Evolutionary conservation across 1,140 invertebrate species (phyloP).

Genomic region (Ephestia elutella): DNA sequence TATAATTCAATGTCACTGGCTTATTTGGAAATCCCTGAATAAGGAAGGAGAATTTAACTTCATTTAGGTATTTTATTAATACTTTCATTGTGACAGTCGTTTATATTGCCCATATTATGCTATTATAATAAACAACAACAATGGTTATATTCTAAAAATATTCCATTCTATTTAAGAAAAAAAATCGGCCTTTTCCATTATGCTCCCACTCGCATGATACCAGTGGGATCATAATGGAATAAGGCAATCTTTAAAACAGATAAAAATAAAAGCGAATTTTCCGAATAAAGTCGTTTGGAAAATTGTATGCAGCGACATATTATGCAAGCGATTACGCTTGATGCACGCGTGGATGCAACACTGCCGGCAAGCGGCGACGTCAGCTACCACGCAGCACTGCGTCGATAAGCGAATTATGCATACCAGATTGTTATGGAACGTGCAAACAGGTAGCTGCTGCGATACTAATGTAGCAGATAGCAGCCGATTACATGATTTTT

Average conservation of each 20-base stretch:
- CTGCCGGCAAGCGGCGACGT: not conserved
- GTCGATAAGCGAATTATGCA: slow-evolving; percentile 3
- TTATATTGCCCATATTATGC: no score
- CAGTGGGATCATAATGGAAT: no score
- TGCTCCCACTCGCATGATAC: no score
- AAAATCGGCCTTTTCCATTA: no score
- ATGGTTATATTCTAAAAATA: no score
- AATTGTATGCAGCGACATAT: not conserved
- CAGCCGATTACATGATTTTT: no score
- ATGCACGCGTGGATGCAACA: not conserved
- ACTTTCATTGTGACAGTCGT: not conserved
- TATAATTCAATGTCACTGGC: not conserved
- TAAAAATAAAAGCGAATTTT: no score
- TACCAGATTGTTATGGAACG: not conserved
- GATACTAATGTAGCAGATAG: not conserved
- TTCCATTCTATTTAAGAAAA: no score
- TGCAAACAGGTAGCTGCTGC: not conserved
- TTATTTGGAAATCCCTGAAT: not conserved
- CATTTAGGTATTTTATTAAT: not conserved
- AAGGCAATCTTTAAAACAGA: no score
- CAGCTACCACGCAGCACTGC: not conserved
- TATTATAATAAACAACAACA: no score
- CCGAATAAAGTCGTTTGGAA: no score
- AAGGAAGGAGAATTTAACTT: not conserved
- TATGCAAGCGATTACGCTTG: not conserved